These are phyloP conservation scores for Eristalinus sepulchralis DNA, from an alignment of 2,888 invertebrate genomes.

Conservation along the genomic window DNA sequence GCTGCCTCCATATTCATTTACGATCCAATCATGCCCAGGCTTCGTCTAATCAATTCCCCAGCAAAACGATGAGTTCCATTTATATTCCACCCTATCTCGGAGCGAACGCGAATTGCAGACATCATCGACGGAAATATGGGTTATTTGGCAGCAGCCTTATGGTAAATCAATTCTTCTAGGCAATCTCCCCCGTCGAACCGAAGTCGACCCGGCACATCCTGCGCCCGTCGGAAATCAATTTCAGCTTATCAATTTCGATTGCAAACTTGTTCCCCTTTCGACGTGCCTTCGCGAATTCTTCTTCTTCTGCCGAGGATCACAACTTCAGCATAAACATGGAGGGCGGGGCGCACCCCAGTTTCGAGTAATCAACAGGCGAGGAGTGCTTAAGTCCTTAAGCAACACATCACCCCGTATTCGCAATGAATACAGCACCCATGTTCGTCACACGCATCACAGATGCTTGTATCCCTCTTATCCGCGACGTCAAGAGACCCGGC, in stretches of 20 bases:
- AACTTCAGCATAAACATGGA: slow-evolving; percentile 10
- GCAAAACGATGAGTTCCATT: slow-evolving; percentile 56
- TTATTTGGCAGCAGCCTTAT: slow-evolving; percentile 38
- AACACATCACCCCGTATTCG: not conserved
- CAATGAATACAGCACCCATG: slow-evolving; percentile 22
- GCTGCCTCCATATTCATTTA: slow-evolving; percentile 21
- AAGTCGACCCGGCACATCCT: slow-evolving; percentile 23
- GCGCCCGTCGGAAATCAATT: slow-evolving; percentile 50
- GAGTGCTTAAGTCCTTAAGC: slow-evolving; percentile 21
- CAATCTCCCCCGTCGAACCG: slow-evolving; percentile 45
- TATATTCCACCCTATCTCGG: slow-evolving; percentile 25
- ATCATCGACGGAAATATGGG: slow-evolving; percentile 30
- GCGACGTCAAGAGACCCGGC: not conserved
- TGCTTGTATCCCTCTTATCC: not conserved
- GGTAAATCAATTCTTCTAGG: slow-evolving; percentile 63
- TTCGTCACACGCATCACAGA: slow-evolving; percentile 35
- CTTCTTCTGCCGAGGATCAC: slow-evolving; percentile 4
- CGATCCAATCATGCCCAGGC: slow-evolving; percentile 26
- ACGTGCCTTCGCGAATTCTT: slow-evolving; percentile 35
- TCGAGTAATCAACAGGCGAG: slow-evolving; percentile 36
- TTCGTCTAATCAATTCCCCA: slow-evolving; percentile 60
- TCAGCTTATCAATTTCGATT: slow-evolving; percentile 51
- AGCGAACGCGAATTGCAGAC: not conserved
- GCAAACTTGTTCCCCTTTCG: slow-evolving; percentile 4
- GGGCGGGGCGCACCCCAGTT: not conserved